These are phyloP conservation scores for Zhuqinia jingwanae DNA, from an alignment of 2,888 invertebrate genomes.

Conservation along the genomic window DNA sequence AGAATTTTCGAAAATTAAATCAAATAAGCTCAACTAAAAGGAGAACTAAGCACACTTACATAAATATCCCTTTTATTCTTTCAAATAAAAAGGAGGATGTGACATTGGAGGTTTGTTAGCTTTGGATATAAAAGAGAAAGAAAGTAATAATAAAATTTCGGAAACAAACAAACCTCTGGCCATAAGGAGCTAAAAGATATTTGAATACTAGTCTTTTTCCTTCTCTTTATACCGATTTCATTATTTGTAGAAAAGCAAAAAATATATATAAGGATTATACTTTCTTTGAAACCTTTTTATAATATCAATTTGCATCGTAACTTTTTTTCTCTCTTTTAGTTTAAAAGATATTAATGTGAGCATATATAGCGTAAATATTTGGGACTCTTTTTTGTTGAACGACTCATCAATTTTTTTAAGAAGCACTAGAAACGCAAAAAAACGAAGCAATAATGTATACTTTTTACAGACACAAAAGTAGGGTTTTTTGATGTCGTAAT, in stretches of 20 bases:
- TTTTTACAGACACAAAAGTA: not conserved
- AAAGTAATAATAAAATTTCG: slow-evolving; percentile 39
- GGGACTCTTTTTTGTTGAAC: not conserved
- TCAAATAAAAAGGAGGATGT: not conserved
- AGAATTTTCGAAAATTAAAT: slow-evolving; percentile 39
- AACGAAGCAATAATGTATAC: not conserved
- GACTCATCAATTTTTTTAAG: slow-evolving; percentile 27
- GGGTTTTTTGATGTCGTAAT: not conserved
- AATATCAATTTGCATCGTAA: not conserved
- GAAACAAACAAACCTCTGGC: slow-evolving; percentile 53
- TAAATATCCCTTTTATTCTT: not conserved
- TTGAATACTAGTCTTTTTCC: slow-evolving; percentile 50
- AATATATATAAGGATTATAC: too few species aligned
- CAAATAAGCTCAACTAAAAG: slow-evolving; percentile 7
- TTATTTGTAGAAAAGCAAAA: not conserved
- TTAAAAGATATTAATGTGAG: not conserved
- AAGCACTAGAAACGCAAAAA: not conserved
- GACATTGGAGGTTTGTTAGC: slow-evolving; percentile 14
- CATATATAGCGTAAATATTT: not conserved
- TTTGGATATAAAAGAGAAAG: slow-evolving; percentile 11
- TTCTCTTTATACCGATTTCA: slow-evolving; percentile 3
- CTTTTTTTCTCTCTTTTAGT: not conserved
- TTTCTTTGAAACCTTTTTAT: too few species aligned
- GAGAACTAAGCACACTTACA: not conserved
- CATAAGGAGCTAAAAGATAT: slow-evolving; percentile 49